Percentiles rank a stretch among this genome's conserved stretches.
Conservation (phyloP, 2,113 vertebrate genomes). For the Pycnonotus jocosus region DNA sequence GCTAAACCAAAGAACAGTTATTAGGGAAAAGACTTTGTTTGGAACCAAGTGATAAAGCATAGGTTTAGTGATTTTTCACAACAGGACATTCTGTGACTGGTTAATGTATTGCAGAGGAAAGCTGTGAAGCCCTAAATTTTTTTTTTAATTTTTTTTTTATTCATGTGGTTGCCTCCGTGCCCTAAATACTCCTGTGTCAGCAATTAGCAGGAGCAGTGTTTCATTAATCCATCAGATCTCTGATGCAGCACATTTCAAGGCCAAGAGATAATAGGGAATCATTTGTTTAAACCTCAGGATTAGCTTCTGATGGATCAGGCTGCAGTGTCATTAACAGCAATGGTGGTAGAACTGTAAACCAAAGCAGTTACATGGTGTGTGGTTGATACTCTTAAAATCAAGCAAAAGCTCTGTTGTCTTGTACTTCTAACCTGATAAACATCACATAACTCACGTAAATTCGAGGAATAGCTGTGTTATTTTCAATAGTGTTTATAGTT, state of each 20-base stretch:
- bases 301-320: constrained; percentile 41
- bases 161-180: constrained; percentile 61
- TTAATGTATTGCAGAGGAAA: constrained; percentile 58
- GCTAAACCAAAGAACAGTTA: neutral
- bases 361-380: neutral
- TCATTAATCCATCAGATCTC: constrained; percentile 81
- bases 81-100: constrained; percentile 33
- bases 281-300: constrained; percentile 74
- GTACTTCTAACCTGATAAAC: neutral
- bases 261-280: constrained; percentile 71
- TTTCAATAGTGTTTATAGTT: neutral
- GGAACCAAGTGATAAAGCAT: neutral
- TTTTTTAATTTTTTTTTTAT: constrained; percentile 18
- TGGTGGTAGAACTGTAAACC: neutral
- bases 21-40: neutral
- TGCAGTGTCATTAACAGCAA: neutral
- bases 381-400: neutral
- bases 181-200: constrained; percentile 75
- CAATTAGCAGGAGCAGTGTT: constrained; percentile 84
- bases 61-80: neutral
- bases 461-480: neutral
- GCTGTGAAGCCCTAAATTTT: neutral
- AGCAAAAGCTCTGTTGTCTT: neutral
- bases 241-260: constrained; percentile 73
- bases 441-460: neutral